Percentiles rank a stretch among this genome's conserved stretches.
phyloP scores from a whole-genome alignment of 2,113 vertebrate species.

The Poicephalus meyeri region DNA sequence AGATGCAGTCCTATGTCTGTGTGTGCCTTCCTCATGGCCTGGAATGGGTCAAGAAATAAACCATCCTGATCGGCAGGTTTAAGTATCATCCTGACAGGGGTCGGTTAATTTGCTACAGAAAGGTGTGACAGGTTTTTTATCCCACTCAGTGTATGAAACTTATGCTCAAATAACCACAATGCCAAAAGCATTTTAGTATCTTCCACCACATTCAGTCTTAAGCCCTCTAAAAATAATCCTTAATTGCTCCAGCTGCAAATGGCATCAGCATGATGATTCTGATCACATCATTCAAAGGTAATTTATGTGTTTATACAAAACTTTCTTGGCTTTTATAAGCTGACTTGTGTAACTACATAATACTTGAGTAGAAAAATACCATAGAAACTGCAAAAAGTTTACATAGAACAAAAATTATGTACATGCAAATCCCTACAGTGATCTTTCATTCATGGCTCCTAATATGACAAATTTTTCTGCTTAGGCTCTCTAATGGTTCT shows the following conservation, averaged over 20 bases:
- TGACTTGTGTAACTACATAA: not conserved
- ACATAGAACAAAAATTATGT: not conserved
- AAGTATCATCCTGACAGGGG: not conserved
- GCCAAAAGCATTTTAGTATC: not conserved
- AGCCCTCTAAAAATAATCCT: not conserved
- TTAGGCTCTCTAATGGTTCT: not conserved
- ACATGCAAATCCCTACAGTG: not conserved
- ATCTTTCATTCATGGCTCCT: not conserved
- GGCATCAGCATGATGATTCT: not conserved
- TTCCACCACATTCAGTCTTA: not conserved
- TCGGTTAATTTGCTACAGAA: not conserved
- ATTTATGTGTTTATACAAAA: not conserved
- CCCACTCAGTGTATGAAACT: fast-evolving
- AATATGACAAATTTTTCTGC: not conserved
- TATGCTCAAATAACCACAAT: not conserved
- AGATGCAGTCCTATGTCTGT: not conserved
- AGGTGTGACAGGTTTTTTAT: not conserved
- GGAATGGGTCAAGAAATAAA: not conserved
- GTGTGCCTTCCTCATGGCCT: not conserved
- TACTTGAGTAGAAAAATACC: not conserved
- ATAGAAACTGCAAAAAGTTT: not conserved
- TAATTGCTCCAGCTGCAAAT: not conserved
- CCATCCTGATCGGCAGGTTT: not conserved
- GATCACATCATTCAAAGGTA: not conserved
- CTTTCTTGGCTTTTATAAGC: not conserved